phyloP scores from a whole-genome alignment of 1,140 invertebrate genomes.

The Drosophila virilis region DNA sequence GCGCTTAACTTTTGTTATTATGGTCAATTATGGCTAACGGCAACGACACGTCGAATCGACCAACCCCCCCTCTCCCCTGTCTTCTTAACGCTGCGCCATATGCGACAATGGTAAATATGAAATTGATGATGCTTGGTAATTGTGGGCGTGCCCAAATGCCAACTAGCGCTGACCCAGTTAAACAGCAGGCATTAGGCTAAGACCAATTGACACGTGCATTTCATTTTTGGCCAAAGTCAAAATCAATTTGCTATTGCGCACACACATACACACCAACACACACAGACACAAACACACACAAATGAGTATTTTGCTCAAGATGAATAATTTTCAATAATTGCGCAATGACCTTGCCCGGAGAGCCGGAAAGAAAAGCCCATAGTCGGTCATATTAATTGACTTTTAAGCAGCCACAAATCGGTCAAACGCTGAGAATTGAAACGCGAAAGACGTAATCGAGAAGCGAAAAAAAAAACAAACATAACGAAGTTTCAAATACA shows the following conservation, averaged over 20 bases:
- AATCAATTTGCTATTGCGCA: slow-evolving; percentile 26
- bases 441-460: slow-evolving; percentile 3
- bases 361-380: slow-evolving; percentile 57
- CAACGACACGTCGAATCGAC: slow-evolving; percentile 34
- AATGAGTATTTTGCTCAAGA: slow-evolving; percentile 11
- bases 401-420: slow-evolving; percentile 63
- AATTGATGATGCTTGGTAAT: slow-evolving; percentile 39
- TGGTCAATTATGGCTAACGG: slow-evolving; percentile 80
- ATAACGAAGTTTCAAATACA: slow-evolving; percentile 1
- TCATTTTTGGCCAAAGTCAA: slow-evolving; percentile 9
- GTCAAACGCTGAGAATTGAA: slow-evolving; percentile 24
- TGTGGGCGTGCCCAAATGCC: slow-evolving; percentile 36
- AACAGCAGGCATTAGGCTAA: slow-evolving; percentile 6
- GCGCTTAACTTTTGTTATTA: slow-evolving; percentile 75
- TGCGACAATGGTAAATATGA: slow-evolving; percentile 56
- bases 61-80: background rate
- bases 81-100: background rate
- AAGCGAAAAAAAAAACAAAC: background rate
- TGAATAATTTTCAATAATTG: slow-evolving; percentile 53
- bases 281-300: background rate
- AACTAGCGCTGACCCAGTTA: slow-evolving; percentile 43
- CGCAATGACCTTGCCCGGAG: slow-evolving; percentile 51
- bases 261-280: background rate
- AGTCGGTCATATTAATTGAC: slow-evolving; percentile 60
- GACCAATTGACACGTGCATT: slow-evolving; percentile 32